These are phyloP conservation scores for Myathropa florea DNA, from an alignment of 2,888 invertebrate genomes.

Conservation along the genomic window DNA sequence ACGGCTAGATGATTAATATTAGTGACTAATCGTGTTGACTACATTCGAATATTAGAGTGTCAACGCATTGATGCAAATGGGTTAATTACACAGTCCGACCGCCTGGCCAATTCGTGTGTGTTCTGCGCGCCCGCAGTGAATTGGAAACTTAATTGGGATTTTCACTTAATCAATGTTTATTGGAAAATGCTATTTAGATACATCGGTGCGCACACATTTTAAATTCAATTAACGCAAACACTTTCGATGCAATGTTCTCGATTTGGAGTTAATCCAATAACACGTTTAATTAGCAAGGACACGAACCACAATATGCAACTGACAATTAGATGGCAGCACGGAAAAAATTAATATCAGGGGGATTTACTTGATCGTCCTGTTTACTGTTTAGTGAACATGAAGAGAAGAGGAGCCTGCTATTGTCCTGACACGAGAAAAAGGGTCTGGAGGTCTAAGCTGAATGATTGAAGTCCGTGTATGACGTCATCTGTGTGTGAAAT, in stretches of 20 bases:
- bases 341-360: no score
- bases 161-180: slow-evolving; percentile 39
- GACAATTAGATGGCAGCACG: neutral
- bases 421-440: no score
- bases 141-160: slow-evolving; percentile 49
- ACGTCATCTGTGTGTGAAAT: no score
- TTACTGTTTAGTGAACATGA: no score
- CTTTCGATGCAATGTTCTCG: neutral
- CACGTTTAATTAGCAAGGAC: neutral
- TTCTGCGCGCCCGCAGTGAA: slow-evolving; percentile 8
- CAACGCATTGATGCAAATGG: slow-evolving; percentile 60
- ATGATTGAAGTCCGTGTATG: no score
- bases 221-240: slow-evolving; percentile 34
- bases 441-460: no score
- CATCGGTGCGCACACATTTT: neutral
- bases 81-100: slow-evolving; percentile 45
- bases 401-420: no score
- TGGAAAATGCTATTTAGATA: neutral
- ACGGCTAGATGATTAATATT: slow-evolving; percentile 53
- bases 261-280: neutral
- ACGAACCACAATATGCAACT: neutral
- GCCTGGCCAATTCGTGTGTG: neutral
- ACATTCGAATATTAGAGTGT: slow-evolving; percentile 48
- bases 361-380: no score
- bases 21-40: slow-evolving; percentile 61